Conservation (phyloP, 2,797 vertebrate genomes). For the Helarctos malayanus region DNA sequence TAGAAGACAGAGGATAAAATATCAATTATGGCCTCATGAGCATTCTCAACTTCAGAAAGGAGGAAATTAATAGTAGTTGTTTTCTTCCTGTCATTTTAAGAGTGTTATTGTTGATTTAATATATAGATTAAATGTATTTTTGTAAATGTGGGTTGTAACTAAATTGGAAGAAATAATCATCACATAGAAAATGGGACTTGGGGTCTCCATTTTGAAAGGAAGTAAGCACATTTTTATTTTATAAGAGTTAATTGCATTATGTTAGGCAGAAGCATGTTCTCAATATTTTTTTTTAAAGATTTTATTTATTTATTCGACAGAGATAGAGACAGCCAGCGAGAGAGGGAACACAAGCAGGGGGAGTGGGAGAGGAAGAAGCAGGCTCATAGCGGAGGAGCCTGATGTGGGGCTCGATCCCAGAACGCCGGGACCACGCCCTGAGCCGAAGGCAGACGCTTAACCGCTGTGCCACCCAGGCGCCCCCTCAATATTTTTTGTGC, state of each 20-base stretch:
- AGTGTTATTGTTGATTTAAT: background rate
- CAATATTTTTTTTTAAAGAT: background rate
- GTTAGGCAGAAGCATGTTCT: background rate
- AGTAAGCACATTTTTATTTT: constrained; percentile 41
- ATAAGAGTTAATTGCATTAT: background rate
- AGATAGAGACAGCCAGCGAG: too few species aligned
- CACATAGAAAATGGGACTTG: background rate
- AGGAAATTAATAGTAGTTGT: background rate
- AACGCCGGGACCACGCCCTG: too few species aligned
- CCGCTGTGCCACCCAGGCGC: too few species aligned
- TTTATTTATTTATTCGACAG: too few species aligned
- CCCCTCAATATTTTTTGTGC: background rate
- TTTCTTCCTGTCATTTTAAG: background rate
- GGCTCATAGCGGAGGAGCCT: too few species aligned
- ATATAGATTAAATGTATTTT: background rate
- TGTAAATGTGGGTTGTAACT: background rate
- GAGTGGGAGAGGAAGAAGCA: too few species aligned
- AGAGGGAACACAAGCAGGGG: too few species aligned
- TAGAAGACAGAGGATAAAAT: background rate
- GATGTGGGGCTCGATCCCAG: too few species aligned
- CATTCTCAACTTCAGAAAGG: constrained; percentile 12
- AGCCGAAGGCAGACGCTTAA: too few species aligned
- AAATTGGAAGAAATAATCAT: constrained; percentile 10
- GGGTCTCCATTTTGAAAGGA: background rate
- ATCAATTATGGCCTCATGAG: background rate